A percentile compares a stretch with the other conserved stretches of the same genome.
Conservation (phyloP, 2,797 vertebrate genomes). For the Ibycter americanus region DNA sequence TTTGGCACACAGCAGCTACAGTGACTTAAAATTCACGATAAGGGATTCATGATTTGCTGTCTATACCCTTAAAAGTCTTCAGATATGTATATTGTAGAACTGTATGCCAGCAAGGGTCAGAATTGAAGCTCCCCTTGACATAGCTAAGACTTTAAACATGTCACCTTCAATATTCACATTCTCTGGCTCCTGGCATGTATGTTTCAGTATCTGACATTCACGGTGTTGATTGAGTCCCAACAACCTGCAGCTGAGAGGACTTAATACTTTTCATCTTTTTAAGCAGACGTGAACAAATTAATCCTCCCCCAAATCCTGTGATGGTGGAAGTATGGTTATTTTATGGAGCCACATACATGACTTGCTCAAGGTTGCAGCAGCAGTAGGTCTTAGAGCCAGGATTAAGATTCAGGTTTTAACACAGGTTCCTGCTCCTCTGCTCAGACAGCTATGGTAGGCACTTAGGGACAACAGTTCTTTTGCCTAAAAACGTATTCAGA, state of each 20-base stretch:
- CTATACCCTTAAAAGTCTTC: not conserved
- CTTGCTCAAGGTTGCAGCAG: not conserved
- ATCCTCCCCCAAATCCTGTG: not conserved
- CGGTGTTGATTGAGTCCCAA: not conserved
- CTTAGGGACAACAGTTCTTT: not conserved
- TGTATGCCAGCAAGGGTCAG: not conserved
- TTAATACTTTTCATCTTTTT: constrained; percentile 10
- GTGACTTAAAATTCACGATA: not conserved
- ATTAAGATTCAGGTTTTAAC: not conserved
- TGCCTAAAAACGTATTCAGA: not conserved
- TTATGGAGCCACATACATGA: not conserved
- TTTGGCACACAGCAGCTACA: not conserved
- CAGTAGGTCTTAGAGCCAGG: not conserved
- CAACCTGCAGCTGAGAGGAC: not conserved
- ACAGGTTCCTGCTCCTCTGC: not conserved
- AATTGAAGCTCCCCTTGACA: not conserved
- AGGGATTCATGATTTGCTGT: not conserved
- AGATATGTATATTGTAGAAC: not conserved
- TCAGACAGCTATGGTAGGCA: not conserved
- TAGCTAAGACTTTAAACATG: not conserved
- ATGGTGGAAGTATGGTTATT: not conserved
- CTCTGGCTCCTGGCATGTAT: not conserved
- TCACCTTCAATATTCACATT: not conserved
- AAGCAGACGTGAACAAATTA: not conserved
- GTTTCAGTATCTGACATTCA: not conserved